A percentile compares a stretch with the other conserved stretches of the same genome.
Conservation (phyloP, 2,797 vertebrate species). For the Pampus argenteus region DNA sequence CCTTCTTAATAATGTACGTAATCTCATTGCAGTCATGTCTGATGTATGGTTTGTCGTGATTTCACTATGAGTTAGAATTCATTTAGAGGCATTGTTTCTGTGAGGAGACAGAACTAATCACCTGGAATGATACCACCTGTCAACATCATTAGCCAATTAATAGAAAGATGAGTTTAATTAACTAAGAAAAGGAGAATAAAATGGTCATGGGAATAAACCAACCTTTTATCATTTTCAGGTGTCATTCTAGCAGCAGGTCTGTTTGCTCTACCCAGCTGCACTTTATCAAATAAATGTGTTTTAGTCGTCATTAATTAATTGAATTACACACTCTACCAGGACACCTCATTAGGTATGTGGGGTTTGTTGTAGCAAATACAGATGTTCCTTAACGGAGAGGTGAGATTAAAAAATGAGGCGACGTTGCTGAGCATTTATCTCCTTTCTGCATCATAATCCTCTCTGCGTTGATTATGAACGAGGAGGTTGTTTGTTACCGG, state of each 20-base stretch:
- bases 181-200: slow-evolving; percentile 32
- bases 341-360: slow-evolving; percentile 43
- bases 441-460: slow-evolving; percentile 23
- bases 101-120: slow-evolving; percentile 39
- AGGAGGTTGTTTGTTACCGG: neutral
- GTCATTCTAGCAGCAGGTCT: slow-evolving; percentile 39
- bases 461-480: slow-evolving; percentile 25
- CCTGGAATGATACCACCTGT: slow-evolving; percentile 44
- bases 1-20: neutral
- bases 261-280: slow-evolving; percentile 39
- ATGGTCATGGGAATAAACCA: slow-evolving; percentile 19
- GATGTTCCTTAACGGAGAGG: slow-evolving; percentile 40
- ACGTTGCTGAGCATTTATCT: slow-evolving; percentile 24
- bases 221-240: slow-evolving; percentile 34
- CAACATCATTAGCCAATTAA: slow-evolving; percentile 38
- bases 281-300: slow-evolving; percentile 42
- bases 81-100: neutral
- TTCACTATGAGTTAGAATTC: neutral
- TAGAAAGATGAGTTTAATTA: slow-evolving; percentile 60
- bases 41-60: neutral
- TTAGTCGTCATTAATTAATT: slow-evolving; percentile 45
- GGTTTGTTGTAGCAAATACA: slow-evolving; percentile 44
- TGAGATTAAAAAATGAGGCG: slow-evolving; percentile 42
- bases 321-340: slow-evolving; percentile 44
- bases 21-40: neutral